Evolutionary conservation across 2,888 invertebrate genomes (phyloP), one percentile per base, ranked within the genome.

Genomic region (Lottia gigantea): DNA sequence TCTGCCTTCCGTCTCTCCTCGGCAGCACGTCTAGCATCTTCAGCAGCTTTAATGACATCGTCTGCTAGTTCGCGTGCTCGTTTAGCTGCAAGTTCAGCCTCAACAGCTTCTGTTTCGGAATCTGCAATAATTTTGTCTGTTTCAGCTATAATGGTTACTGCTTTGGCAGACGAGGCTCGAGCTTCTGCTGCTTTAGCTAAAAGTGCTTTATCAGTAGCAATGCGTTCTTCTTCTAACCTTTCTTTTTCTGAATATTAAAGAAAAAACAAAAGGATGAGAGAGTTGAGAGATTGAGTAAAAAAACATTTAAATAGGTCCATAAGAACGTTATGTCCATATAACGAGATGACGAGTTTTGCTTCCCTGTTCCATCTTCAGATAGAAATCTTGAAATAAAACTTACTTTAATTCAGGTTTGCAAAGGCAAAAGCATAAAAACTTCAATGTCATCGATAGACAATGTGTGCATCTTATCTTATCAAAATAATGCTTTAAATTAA

Each of bases 151-250:
- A 75, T 75, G 15, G 71, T 66, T 11, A 75, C 74, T 23, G 79
- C 79, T n/a, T 69, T 74, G 12, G 81, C 80, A 25, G 78, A 66
- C 11, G 75, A 76, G 19, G 80, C 75, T 63, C 77, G 70, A 31
- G 78, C 80, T 55, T 80, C 78, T 23, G 79, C 74, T n/a, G 82
- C 81, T 63, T 77, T 79, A 8, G 78, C 78, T 66, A 79, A 70
- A 14, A 76, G 74, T n/a, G 76, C 74, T 49, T 75, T 79, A 63
- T 80, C 76, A 15, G 73, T 74, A 6, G 82, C 80, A 62, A 75
- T 63, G 11, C 73, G 70, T 46, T 77, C 76, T 47, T 79, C 81
- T 46, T 77, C 71, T 16, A 81, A 64, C 62, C 68, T 71, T 19
- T 45, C 62, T 23, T 74, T 73, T 64, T 55, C 55, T 55, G 55